Base-by-base conservation (phyloP, 2,797 vertebrate genomes). In the Heliangelus exortis region DNA sequence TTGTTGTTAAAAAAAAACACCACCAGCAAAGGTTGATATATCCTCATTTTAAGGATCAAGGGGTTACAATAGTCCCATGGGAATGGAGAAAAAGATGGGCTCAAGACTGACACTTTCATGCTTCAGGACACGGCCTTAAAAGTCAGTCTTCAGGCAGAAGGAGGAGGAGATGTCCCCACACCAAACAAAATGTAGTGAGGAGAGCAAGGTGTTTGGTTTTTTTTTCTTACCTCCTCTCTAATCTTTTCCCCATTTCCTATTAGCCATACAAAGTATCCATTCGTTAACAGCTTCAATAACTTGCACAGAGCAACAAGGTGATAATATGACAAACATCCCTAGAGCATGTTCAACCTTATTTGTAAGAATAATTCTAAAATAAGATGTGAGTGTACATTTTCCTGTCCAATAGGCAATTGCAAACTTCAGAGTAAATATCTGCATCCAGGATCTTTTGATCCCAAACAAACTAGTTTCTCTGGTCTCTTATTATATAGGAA, bases 381-480 rank as follows among this genome's bases (percentile, higher is more conserved):
- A 53, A 15, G 18, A 67, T 50, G 33, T 89, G 68, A 83, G 36
- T 58, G 21, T 43, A 55, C 8, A 8, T 34, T 65, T 90, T 84
- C 47, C 65, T 53, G 31, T 62, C 75, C 59, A 91, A 58, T 5
- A 54, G 29, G 54, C 9, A 50, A 25, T 45, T 67, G 9, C 45
- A 69, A 84, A 77, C 45, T 67, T 18, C 67, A 58, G 45, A 88
- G 68, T 72, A 95, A 91, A 68, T 74, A 84, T 47, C 66, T 83
- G 33, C 58, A 65, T 61, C 68, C 87, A 92, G 78, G 92, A 92
- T 90, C 58, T 83, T 61, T 74, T 90, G 57, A 79, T 93, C 67
- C 55, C 57, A 89, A 85, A 63, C 39, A 93, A 91, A 95, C 5
- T 3, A 82, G 7, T 58, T 31, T 90, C 6, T 67, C 19, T 67